These are phyloP conservation scores for Sturnus vulgaris DNA, from an alignment of 2,113 vertebrate genomes.

Conservation along the genomic window DNA sequence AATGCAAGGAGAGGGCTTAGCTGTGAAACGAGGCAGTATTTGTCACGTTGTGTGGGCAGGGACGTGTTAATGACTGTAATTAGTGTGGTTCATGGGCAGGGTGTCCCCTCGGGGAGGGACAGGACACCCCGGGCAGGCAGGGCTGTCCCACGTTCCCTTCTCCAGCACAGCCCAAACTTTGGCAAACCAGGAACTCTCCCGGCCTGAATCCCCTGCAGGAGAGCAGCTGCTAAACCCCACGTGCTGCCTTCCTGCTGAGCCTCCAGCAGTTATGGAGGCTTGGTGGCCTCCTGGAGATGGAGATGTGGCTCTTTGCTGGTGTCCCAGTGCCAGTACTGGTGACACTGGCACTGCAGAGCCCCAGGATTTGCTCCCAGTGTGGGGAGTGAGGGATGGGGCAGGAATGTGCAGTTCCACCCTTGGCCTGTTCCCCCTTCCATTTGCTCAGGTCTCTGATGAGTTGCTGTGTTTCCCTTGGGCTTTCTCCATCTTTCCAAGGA, in stretches of 20 bases:
- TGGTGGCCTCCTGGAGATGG: not conserved
- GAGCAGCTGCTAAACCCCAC: not conserved
- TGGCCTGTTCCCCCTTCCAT: not conserved
- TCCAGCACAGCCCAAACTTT: not conserved
- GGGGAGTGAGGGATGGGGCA: not conserved
- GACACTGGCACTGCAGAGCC: not conserved
- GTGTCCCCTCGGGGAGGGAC: not conserved
- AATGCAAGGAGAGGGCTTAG: not conserved
- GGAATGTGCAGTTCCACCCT: not conserved
- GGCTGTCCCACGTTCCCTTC: not conserved
- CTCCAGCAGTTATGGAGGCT: not conserved
- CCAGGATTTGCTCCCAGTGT: accelerated
- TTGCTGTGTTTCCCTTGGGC: not conserved
- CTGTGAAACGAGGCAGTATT: not conserved
- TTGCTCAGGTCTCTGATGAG: not conserved
- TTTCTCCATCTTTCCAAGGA: not conserved
- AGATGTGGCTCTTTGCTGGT: not conserved
- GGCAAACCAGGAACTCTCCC: not conserved
- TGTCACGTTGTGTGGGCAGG: no score
- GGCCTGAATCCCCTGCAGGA: not conserved
- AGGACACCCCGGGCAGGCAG: not conserved
- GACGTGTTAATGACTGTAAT: not conserved
- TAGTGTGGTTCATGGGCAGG: not conserved
- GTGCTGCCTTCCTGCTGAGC: not conserved
- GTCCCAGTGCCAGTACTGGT: not conserved